Evolutionary conservation across 2,888 invertebrate genomes (phyloP), one percentile per base, ranked within the genome.

Genomic region (Leucania comma): DNA sequence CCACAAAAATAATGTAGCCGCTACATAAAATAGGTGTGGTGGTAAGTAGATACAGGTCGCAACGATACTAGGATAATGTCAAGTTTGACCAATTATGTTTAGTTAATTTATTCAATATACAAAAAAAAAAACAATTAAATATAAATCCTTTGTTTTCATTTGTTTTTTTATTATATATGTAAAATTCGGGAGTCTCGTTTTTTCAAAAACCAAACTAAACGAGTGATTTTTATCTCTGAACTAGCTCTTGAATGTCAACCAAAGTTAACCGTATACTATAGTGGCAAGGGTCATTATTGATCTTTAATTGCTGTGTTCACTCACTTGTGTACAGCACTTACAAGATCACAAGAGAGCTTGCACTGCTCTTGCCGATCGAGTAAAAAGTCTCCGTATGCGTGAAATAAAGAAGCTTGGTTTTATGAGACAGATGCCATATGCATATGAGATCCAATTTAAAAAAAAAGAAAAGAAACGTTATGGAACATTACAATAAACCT

Each of bases 81-180:
- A 78, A 64, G 63, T 32, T 1, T 60, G 50, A 60, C 50, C 50
- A 77, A 51, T 59, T 20, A 42, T 46, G 12, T 50, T 54, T 48
- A 60, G 1, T 29, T 65, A 29, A 72, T 10, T 57, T 57, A 65
- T 57, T 42, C 0, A 58, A 58, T 54, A 58, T 42, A 12, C n/a
- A 54, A 12, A 24, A 54, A 57, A 51, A 51, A 26, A 5, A 22
- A 69, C 20, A 12, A 46, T 32, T 9, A 24, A 62, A 50, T 3
- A 48, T 8, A 1, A 74, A n/a, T 24, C 17, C 26, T 9, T 29
- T 57, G 42, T 75, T 75, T 75, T 32, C 20, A 67, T 72, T 42
- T 10, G 9, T 46, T 10, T 1, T 51, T 29, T 14, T 51, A 17
- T n/a, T 26, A 14, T 17, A 22, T 10, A 22, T 24, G 10, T 12